A percentile compares a stretch with the other conserved stretches of the same genome.
These are phyloP conservation scores for Macropis europaea DNA, from an alignment of 2,888 invertebrate genomes.

Conservation along the genomic window DNA sequence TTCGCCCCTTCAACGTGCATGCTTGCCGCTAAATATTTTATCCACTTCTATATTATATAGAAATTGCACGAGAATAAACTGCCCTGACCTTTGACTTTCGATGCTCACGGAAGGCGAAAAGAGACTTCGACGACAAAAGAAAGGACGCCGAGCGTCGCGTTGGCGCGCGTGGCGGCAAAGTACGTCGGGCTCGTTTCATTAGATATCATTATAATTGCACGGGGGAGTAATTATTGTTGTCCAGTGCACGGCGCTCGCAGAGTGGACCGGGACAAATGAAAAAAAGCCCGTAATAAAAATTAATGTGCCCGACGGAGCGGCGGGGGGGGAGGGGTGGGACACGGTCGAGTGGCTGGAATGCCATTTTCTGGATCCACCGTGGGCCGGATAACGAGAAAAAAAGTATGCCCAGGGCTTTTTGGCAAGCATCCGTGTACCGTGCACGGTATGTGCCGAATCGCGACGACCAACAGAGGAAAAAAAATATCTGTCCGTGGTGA, in stretches of 20 bases:
- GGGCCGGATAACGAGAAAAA: slow-evolving; percentile 52
- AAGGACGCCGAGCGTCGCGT: slow-evolving; percentile 19
- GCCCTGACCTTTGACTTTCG: slow-evolving; percentile 12
- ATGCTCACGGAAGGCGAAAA: slow-evolving; percentile 17
- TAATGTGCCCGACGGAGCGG: slow-evolving; percentile 56
- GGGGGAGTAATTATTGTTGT: slow-evolving; percentile 71
- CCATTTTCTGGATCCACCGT: slow-evolving; percentile 58
- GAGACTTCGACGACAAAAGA: slow-evolving; percentile 18
- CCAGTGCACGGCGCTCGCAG: slow-evolving; percentile 37
- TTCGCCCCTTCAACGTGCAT: no score
- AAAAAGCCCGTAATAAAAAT: slow-evolving; percentile 69
- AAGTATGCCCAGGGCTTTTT: slow-evolving; percentile 39
- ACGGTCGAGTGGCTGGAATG: slow-evolving; percentile 57
- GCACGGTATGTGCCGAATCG: slow-evolving; percentile 40
- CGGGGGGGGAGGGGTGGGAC: slow-evolving; percentile 14
- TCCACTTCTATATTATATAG: no score
- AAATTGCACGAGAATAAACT: no score
- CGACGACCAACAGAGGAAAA: not conserved
- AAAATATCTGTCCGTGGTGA: slow-evolving; percentile 35
- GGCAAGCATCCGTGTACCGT: slow-evolving; percentile 44
- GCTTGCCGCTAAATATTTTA: no score
- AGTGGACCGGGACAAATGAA: slow-evolving; percentile 51
- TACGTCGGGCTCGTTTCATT: slow-evolving; percentile 65
- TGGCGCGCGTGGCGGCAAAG: slow-evolving; percentile 28
- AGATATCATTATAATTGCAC: slow-evolving; percentile 71